Base-by-base conservation (phyloP, 2,888 invertebrate genomes). In the Dynastes hyllus region DNA sequence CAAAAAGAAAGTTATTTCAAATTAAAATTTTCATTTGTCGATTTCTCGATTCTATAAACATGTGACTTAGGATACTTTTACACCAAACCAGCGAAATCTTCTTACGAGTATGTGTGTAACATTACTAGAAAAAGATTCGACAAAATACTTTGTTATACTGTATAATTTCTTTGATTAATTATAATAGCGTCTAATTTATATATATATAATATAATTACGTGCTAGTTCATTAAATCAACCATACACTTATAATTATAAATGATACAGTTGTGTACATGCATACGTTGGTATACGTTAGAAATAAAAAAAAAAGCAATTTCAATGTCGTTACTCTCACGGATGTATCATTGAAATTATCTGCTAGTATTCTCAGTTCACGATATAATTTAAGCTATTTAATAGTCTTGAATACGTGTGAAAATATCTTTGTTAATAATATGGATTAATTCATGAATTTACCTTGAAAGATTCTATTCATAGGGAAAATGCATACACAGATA, bases 291-390 rank as follows among this genome's bases (percentile, higher is more conserved):
- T 63, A 63, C 13, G 27, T 29, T 6, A 32, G 2, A 63, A 63
- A 32, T 11, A 11, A 29, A 9, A 29, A 63, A 63, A 63, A 61
- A 29, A 61, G 32, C 9, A 32, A 13, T 32, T 32, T 63, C 63
- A 63, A 63, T 63, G 63, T 63, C 63, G 32, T 63, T 63, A 63
- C 63, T 63, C 63, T 63, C 63, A 63, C 63, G 63, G 63, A 63
- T 63, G 63, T 63, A 63, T 63, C 63, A 27, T 29, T 63, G 32
- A 63, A 29, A 29, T 63, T 29, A 11, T 63, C 13, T 29, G 29
- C 6, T 32, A 63, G 29, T 63, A 63, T 63, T 13, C 63, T 63
- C 27, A 32, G 29, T 9, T 29, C 13, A 29, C n/a, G 32, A 11
- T 63, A 63, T 29, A 63, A 63, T 63, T 63, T 63, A 8, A 63